Base-by-base conservation (phyloP, 2,797 vertebrate genomes). In the Oryzias sinensis region DNA sequence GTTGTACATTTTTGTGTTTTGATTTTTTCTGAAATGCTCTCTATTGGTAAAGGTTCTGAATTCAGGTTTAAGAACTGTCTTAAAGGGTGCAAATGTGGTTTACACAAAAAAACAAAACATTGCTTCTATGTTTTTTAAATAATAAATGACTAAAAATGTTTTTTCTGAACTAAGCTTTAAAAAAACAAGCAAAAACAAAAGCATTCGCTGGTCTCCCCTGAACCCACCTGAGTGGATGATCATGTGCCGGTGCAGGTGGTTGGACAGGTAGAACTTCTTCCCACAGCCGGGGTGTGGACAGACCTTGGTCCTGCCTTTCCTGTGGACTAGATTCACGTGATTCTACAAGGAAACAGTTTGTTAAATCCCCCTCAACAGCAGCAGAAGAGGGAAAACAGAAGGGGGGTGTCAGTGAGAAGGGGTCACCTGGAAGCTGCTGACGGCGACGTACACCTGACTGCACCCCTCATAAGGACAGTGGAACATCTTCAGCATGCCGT, bases 231-330 rank as follows among this genome's bases (percentile, higher is more conserved):
- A 96, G 66, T 96, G 95, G 76, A 95, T 96, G 80, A 96, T 94
- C 96, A 95, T 94, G 81, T 96, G 96, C 0, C 95, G 90, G 49
- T 94, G 94, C 48, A 98, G 92, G 78, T 97, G 96, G 72, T 95
- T 94, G 0, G 94, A 94, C 65, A 97, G 77, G 67, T 96, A 94
- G 82, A 97, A 97, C 77, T 94, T 95, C 68, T 96, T 97, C n/a
- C 95, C 95, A 0, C 96, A 97, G 76, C 95, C 95, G 0, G 94
- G 95, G 74, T 96, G 94, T 2, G 95, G 93, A 43, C 96, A 97
- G 27, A 95, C 92, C 76, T 96, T 97, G 54, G 93, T 95, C 69
- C 93, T 92, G 6, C 95, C 95, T 82, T 94, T 95, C 71, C 94
- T 92, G 82, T 97, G 96, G 41, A 93, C 95, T 1, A 95, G 90